These are phyloP conservation scores for Ommatoiulus sabulosus DNA, from an alignment of 2,888 invertebrate genomes.

Conservation along the genomic window DNA sequence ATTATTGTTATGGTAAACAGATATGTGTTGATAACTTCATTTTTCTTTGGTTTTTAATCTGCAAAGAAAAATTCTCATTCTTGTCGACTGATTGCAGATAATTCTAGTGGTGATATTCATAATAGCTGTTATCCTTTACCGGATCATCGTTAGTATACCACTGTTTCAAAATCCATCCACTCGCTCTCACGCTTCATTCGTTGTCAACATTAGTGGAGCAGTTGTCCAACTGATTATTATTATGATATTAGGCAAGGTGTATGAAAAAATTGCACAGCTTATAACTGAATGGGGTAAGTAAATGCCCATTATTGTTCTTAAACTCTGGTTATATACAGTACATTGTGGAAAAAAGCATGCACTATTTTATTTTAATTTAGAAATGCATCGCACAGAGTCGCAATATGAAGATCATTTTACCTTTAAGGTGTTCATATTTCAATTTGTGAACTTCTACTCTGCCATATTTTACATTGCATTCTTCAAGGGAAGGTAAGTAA, in stretches of 20 bases:
- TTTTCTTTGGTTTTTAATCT: not conserved
- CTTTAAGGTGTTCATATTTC: slow-evolving; percentile 74
- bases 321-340: no score
- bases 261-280: slow-evolving; percentile 71
- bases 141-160: slow-evolving; percentile 71
- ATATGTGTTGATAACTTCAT: not conserved
- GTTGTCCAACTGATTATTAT: slow-evolving; percentile 72
- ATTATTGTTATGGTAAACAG: slow-evolving; percentile 71
- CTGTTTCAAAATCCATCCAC: slow-evolving; percentile 70
- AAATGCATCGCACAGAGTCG: slow-evolving; percentile 71
- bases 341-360: no score
- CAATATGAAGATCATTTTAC: slow-evolving; percentile 74
- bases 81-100: slow-evolving; percentile 66
- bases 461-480: slow-evolving; percentile 75
- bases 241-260: slow-evolving; percentile 72
- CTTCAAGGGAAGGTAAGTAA: slow-evolving; percentile 71
- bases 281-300: slow-evolving; percentile 72
- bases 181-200: slow-evolving; percentile 69
- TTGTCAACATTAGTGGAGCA: slow-evolving; percentile 71
- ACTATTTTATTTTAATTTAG: slow-evolving; percentile 62
- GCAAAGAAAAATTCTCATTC: not conserved
- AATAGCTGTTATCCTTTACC: slow-evolving; percentile 72
- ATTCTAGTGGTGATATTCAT: slow-evolving; percentile 72
- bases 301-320: not conserved
- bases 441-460: slow-evolving; percentile 75